Evolutionary conservation across 2,113 vertebrate genomes (phyloP).

Genomic region (Osmerus eperlanus): DNA sequence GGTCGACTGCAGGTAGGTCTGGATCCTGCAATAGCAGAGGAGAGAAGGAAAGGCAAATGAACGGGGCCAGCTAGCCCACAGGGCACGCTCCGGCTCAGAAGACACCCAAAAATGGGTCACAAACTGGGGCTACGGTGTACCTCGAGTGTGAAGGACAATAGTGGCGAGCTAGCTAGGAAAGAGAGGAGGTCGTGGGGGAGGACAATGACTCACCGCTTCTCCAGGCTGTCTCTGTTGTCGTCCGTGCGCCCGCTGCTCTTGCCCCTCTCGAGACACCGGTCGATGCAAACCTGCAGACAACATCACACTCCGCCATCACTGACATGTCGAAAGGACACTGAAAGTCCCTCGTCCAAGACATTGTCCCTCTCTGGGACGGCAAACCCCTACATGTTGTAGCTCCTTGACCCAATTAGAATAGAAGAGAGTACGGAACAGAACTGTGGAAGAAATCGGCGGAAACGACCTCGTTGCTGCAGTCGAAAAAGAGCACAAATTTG

Average conservation of each 20-base stretch:
- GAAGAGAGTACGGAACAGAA: no score
- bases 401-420: background rate
- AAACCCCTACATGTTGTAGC: background rate
- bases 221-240: slow-evolving; percentile 93
- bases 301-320: background rate
- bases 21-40: slow-evolving; percentile 78
- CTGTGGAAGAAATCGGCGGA: background rate
- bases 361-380: background rate
- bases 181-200: background rate
- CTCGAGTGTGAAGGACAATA: background rate
- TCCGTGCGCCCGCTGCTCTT: slow-evolving; percentile 93
- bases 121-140: slow-evolving; percentile 20
- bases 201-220: slow-evolving; percentile 82
- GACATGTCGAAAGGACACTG: no score
- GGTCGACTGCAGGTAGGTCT: slow-evolving; percentile 92
- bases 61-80: slow-evolving; percentile 40
- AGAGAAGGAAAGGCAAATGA: slow-evolving; percentile 32
- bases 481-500: slow-evolving; percentile 96
- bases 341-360: background rate
- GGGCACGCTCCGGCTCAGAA: slow-evolving; percentile 18
- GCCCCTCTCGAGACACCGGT: slow-evolving; percentile 90
- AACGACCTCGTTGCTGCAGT: slow-evolving; percentile 89
- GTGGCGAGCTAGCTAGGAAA: background rate
- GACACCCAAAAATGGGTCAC: slow-evolving; percentile 37
- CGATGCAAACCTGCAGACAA: slow-evolving; percentile 81